Evolutionary conservation across 1,140 invertebrate genomes (phyloP), one percentile per base, ranked within the genome.

Genomic region (Cydia fagiglandana): DNA sequence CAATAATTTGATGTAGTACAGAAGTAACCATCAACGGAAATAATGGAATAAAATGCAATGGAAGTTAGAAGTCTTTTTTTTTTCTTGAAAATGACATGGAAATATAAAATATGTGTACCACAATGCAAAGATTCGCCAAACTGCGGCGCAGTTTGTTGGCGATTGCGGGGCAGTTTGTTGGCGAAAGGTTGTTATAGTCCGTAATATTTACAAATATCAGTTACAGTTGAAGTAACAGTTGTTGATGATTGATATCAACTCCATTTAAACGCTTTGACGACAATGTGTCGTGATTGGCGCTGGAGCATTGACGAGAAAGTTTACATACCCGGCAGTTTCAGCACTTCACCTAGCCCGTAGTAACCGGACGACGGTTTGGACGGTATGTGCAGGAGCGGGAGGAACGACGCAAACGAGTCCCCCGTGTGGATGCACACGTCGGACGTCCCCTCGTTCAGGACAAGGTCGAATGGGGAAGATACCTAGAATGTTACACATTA

Each of bases 361-460:
- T 93, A 94, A 28, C 90, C 92, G 38, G 93, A 88, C 15, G 91
- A 80, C 9, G 92, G 92, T 88, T 95, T 96, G 0, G 95, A 95
- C 1, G 95, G 95, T 56, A 94, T 84, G 73, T 90, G 90, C 2
- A 95, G 82, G 3, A 96, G 88, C 1, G 87, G 82, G 64, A 94
- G 84, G 79, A 93, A 95, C 38, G 83, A 77, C 68, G 79, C 77
- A 73, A 86, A 88, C 50, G 92, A 90, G 24, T 95, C 94, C 30
- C 93, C 93, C 68, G 93, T 90, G 84, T 95, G 94, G 45, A 87
- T 86, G 41, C 93, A 91, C 2, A 96, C 94, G 10, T 94, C 86
- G 2, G 95, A 94, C 13, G 81, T 76, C 10, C 93, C 94, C 86
- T 96, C 95, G 78, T 94, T 95, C 7, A 96, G 80, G 10, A 91